Base-by-base conservation (phyloP, 2,888 invertebrate genomes). In the Thereva nobilitata region DNA sequence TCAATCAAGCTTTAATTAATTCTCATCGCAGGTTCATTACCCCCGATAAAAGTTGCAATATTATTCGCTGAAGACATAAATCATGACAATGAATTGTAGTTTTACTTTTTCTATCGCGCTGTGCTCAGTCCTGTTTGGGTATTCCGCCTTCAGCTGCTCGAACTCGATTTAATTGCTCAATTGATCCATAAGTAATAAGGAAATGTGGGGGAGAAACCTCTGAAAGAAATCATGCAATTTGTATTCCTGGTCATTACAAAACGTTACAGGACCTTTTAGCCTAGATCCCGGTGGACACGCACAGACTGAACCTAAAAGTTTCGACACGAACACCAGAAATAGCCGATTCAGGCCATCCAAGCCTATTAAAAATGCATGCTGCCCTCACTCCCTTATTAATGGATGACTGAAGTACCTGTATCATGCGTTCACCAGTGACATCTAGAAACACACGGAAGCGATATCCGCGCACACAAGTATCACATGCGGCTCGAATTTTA, bases 111-210 rank as follows among this genome's bases (percentile, higher is more conserved):
- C 34, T 9, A 7, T 12, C 4, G 23, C 34, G 12, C 7, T 34
- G 5, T 34, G 8, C 52, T 23, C 4, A 4, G 34, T 9, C 4
- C 45, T 45, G 5, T 4, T 5, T 4, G 34, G 34, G 52, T 52
- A 12, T 8, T 4, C 52, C 52, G 23, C n/a, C n/a, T n/a, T n/a
- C n/a, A n/a, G n/a, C n/a, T n/a, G n/a, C n/a, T n/a, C n/a, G n/a
- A n/a, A n/a, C n/a, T n/a, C n/a, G n/a, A n/a, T n/a, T n/a, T 52
- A 52, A 52, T 52, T 52, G 52, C 23, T 52, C 52, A 52, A 52
- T 52, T n/a, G 35, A 52, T 4, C 7, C 8, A 52, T 52, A 8
- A 52, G 34, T 8, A 52, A 52, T 52, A 34, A 23, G 34, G 5
- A 12, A 12, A 5, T 5, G 5, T n/a, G n/a, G n/a, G n/a, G n/a